These are phyloP conservation scores for Sorex maritimensis DNA, from an alignment of 2,797 vertebrate genomes.

Conservation along the genomic window DNA sequence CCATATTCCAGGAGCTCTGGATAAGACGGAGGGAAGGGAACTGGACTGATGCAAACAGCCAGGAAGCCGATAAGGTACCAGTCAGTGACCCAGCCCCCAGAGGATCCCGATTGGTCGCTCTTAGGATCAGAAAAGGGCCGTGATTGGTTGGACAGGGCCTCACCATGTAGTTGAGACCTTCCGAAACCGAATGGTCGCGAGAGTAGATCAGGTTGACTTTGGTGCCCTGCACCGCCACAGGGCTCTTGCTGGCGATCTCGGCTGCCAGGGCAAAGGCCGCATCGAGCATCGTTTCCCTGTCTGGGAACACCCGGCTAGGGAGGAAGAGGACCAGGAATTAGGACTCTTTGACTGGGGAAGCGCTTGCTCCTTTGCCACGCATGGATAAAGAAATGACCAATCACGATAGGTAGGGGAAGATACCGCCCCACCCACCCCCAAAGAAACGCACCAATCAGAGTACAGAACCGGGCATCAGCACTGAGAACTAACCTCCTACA, in stretches of 20 bases:
- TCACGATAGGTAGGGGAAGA: neutral
- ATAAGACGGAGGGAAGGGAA: accelerated
- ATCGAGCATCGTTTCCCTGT: constrained; percentile 92
- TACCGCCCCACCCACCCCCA: neutral
- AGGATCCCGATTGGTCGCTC: neutral
- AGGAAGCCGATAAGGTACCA: too few relatives aligned
- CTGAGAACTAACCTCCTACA: neutral
- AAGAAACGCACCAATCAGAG: neutral
- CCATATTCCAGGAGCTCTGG: constrained; percentile 96
- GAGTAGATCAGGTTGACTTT: constrained; percentile 95
- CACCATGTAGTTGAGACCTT: constrained; percentile 93
- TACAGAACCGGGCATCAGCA: too few relatives aligned
- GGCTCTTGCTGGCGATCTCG: constrained; percentile 94
- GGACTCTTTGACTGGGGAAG: neutral
- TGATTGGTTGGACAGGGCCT: constrained; percentile 44
- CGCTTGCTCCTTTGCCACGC: neutral
- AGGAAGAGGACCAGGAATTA: accelerated
- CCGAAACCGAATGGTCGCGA: constrained; percentile 93
- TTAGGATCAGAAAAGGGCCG: neutral
- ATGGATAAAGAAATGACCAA: neutral
- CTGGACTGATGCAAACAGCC: neutral
- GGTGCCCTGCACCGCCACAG: constrained; percentile 94
- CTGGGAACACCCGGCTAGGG: constrained; percentile 93
- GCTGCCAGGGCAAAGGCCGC: constrained; percentile 92
- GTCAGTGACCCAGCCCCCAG: neutral